phyloP scores from a whole-genome alignment of 2,797 vertebrate genomes.

The Sebastes vulpes region DNA sequence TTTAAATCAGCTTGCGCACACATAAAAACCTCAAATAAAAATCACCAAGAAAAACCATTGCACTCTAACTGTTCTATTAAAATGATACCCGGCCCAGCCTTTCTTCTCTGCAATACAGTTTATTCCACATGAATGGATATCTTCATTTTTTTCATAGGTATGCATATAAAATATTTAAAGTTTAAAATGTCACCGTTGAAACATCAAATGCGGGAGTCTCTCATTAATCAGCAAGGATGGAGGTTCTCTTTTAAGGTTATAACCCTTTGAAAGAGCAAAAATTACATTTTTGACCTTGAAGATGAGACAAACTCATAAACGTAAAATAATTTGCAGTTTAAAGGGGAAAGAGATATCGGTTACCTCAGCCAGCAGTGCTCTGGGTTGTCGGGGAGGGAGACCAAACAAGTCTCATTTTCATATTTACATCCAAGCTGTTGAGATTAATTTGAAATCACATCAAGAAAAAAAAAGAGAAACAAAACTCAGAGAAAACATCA shows the following conservation, averaged over 20 bases:
- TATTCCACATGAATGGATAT: conserved; percentile 92
- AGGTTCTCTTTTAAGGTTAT: conserved; percentile 92
- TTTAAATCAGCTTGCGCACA: conserved; percentile 91
- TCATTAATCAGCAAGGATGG: conserved; percentile 91
- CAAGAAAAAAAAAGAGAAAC: conserved; percentile 85
- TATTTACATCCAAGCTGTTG: conserved; percentile 88
- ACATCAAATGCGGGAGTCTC: conserved; percentile 90
- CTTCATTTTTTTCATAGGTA: conserved; percentile 89
- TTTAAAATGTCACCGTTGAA: conserved; percentile 92
- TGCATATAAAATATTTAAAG: conserved; percentile 93
- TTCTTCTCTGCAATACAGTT: conserved; percentile 90
- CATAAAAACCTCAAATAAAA: conserved; percentile 92
- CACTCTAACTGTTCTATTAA: conserved; percentile 91
- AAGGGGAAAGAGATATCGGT: conserved; percentile 89
- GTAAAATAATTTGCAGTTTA: conserved; percentile 92
- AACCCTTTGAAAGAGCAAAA: conserved; percentile 94
- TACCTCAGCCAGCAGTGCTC: conserved; percentile 83
- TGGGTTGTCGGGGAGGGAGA: conserved; percentile 77
- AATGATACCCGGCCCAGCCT: conserved; percentile 87
- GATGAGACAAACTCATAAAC: conserved; percentile 93
- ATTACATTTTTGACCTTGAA: conserved; percentile 94
- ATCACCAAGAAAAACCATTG: conserved; percentile 90
- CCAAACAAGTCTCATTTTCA: conserved; percentile 89
- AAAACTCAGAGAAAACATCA: conserved; percentile 89
- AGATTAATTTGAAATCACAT: conserved; percentile 89